These are phyloP conservation scores for Phataginus tricuspis DNA, from an alignment of 2,797 vertebrate species.

Conservation along the genomic window DNA sequence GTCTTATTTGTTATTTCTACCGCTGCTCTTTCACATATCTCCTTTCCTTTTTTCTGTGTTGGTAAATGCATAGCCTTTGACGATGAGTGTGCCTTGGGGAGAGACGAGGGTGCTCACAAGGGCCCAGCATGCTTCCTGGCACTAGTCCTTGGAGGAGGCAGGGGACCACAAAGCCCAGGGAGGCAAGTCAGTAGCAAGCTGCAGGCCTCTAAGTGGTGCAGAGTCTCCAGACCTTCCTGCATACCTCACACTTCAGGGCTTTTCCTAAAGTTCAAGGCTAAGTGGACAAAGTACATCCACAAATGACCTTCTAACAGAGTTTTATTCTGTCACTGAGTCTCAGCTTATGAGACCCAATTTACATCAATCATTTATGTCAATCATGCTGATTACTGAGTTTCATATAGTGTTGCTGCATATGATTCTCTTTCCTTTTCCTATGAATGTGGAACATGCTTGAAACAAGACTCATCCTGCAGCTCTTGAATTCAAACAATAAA, in stretches of 20 bases:
- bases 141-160: neutral
- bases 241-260: neutral
- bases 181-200: neutral
- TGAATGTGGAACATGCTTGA: neutral
- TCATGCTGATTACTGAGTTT: neutral
- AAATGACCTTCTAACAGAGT: neutral
- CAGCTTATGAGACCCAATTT: neutral
- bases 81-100: neutral
- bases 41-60: constrained; percentile 6
- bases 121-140: neutral
- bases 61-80: neutral
- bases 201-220: neutral
- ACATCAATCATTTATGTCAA: neutral
- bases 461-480: neutral
- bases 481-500: neutral
- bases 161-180: neutral
- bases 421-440: neutral
- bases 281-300: neutral
- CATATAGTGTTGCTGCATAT: neutral
- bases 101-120: neutral
- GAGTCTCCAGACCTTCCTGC: neutral
- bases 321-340: neutral
- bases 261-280: neutral
- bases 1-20: constrained; percentile 43
- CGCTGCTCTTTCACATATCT: neutral